phyloP scores from a whole-genome alignment of 2,113 vertebrate species.

The Microtus richardsoni region DNA sequence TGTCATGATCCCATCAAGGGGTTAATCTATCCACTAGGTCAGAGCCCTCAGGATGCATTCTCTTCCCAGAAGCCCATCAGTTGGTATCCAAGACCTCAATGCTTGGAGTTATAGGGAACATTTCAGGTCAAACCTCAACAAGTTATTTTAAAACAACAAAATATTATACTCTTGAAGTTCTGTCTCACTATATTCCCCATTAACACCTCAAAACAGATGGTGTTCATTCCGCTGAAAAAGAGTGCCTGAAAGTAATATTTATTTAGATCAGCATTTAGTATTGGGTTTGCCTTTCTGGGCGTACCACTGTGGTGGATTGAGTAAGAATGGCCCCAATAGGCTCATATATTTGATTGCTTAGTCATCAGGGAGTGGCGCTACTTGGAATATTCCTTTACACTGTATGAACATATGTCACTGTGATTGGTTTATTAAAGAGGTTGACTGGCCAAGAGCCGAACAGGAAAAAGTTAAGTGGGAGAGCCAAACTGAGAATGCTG shows the following conservation, averaged over 20 bases:
- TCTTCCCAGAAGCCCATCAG: background rate
- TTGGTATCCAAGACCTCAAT: background rate
- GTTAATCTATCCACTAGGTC: background rate
- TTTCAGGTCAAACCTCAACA: background rate
- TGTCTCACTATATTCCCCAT: constrained; percentile 33
- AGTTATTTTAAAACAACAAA: constrained; percentile 57
- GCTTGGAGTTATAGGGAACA: background rate
- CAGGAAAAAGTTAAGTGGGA: background rate
- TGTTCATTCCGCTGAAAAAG: constrained; percentile 56
- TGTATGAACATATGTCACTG: background rate
- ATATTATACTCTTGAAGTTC: constrained; percentile 51
- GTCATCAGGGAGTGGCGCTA: background rate
- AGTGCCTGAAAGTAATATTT: constrained; percentile 56
- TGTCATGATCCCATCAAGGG: background rate
- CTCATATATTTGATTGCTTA: background rate
- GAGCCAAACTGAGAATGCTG: background rate
- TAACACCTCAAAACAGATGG: constrained; percentile 65
- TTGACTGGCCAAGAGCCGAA: background rate
- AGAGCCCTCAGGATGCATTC: background rate
- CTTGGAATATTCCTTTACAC: background rate
- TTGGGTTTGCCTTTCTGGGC: constrained; percentile 34
- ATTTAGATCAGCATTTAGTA: constrained; percentile 70
- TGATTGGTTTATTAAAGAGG: background rate
- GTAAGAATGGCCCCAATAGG: background rate
- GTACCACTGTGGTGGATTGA: background rate